Percentiles rank a stretch among this genome's conserved stretches.
phyloP scores from a whole-genome alignment of 2,113 vertebrate species.

The Mesocricetus auratus region DNA sequence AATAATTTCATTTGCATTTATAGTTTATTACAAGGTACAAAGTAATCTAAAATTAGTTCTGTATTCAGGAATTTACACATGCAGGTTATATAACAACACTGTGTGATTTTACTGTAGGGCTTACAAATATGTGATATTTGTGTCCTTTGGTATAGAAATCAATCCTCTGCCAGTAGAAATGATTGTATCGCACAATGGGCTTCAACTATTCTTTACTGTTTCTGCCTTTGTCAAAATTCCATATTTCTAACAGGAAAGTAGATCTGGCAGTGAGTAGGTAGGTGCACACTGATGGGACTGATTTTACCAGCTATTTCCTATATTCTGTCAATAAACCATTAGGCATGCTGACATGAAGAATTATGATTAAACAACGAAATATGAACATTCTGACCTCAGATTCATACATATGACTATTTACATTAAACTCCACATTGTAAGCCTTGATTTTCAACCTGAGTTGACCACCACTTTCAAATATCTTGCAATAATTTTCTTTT shows the following conservation, averaged over 20 bases:
- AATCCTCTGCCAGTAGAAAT: background rate
- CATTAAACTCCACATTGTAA: background rate
- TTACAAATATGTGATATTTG: background rate
- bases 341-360: background rate
- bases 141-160: background rate
- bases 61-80: background rate
- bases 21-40: background rate
- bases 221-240: background rate
- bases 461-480: background rate
- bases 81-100: background rate
- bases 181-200: background rate
- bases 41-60: background rate
- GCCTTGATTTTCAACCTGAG: background rate
- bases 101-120: background rate
- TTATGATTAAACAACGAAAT: background rate
- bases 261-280: too few relatives aligned
- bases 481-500: too few relatives aligned
- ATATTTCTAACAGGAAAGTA: background rate
- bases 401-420: background rate
- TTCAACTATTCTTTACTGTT: background rate
- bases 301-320: background rate
- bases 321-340: background rate
- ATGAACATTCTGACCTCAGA: background rate
- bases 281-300: background rate
- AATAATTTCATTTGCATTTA: background rate